These are phyloP conservation scores for Melieria omissa DNA, from an alignment of 2,888 invertebrate genomes.

Conservation along the genomic window DNA sequence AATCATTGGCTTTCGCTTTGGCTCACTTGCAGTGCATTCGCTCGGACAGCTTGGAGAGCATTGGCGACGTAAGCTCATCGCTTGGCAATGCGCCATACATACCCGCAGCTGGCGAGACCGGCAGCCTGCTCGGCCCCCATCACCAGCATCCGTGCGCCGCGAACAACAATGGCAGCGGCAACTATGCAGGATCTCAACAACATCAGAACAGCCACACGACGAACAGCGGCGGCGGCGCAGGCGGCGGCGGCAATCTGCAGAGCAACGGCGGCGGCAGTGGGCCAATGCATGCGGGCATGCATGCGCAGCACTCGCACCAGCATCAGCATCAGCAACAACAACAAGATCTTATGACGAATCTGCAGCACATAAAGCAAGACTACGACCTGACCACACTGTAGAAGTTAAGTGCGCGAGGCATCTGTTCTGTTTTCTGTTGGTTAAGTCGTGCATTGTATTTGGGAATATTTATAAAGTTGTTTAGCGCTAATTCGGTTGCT, in stretches of 20 bases:
- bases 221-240: conserved; percentile 32
- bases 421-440: not conserved
- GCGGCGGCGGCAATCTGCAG: conserved; percentile 31
- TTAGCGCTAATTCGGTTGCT: too few relatives aligned
- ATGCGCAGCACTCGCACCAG: conserved; percentile 54
- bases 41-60: conserved; percentile 75
- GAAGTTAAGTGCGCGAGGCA: conserved; percentile 52
- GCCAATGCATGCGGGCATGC: conserved; percentile 48
- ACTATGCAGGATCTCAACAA: conserved; percentile 57
- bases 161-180: conserved; percentile 64
- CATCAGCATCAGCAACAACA: conserved; percentile 52
- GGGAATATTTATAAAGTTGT: too few relatives aligned
- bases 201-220: conserved; percentile 44
- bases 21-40: conserved; percentile 64
- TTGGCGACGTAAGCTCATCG: conserved; percentile 70
- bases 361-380: conserved; percentile 81
- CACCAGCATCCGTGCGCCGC: conserved; percentile 56
- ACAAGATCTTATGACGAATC: conserved; percentile 63
- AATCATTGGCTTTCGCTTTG: not conserved
- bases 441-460: not conserved
- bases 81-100: conserved; percentile 66
- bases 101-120: conserved; percentile 60
- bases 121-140: conserved; percentile 52
- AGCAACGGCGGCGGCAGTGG: conserved; percentile 66
- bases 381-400: conserved; percentile 86